A percentile compares a stretch with the other conserved stretches of the same genome.
These are phyloP conservation scores for Prunella himalayana DNA, from an alignment of 2,113 vertebrate genomes.

Conservation along the genomic window DNA sequence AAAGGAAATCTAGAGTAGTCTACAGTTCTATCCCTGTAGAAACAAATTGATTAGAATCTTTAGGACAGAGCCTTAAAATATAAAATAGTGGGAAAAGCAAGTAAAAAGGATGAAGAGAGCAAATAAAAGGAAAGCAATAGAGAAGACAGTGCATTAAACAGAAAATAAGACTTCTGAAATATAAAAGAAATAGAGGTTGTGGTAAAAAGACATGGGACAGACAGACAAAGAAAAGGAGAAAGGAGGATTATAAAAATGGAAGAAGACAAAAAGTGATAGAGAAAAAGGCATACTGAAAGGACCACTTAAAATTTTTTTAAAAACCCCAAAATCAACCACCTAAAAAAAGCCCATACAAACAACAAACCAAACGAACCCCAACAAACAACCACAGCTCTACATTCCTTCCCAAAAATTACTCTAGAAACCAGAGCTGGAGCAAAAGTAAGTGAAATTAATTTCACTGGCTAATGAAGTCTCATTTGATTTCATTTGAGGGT, in stretches of 20 bases:
- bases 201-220: not conserved
- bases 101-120: not conserved
- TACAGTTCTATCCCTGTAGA: not conserved
- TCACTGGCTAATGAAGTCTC: not conserved
- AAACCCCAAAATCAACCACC: not conserved
- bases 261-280: not conserved
- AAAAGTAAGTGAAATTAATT: not conserved
- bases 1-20: not conserved
- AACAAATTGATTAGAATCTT: not conserved
- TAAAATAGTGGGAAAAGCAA: not conserved
- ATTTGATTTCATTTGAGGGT: not conserved
- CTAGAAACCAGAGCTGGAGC: not conserved
- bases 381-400: not conserved
- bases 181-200: not conserved
- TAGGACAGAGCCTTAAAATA: not conserved
- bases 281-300: not conserved
- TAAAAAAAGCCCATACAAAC: not conserved
- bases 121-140: not conserved
- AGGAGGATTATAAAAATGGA: not conserved
- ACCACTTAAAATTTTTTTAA: fast-evolving
- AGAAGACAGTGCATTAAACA: not conserved
- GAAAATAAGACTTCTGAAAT: not conserved
- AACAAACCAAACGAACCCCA: not conserved
- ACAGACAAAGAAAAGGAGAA: not conserved
- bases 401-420: not conserved